Evolutionary conservation across 2,797 vertebrate genomes (phyloP), one percentile per base, ranked within the genome.

Genomic region (Hoplostethus atlanticus): DNA sequence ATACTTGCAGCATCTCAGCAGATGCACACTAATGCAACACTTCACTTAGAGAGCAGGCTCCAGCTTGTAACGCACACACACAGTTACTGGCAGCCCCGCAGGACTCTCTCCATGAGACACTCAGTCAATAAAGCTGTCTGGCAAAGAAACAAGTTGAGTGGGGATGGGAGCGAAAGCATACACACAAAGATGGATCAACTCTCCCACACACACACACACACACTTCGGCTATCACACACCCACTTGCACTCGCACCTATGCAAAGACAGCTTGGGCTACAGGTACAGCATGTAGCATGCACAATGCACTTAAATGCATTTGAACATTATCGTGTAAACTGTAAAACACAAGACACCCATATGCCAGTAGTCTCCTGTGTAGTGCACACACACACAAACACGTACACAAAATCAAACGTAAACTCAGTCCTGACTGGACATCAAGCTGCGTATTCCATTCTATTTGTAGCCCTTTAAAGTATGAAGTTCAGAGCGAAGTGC

Each of bases 401-500:
- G 1, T 6, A 50, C 48, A 59, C 30, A 6, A 42, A 59, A n/a
- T 40, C 50, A 64, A 34, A 54, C 56, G 68, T 9, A 28, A 21
- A 28, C 28, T 3, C 28, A 28, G 28, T 28, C 2, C 1, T 28
- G 2, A 2, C 28, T 59, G 64, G 57, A 28, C 28, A 1, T 2
- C 28, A 31, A 61, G 42, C 64, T 9, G 15, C 48, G 65, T 48
- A 31, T 53, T 34, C 46, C 51, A 38, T 46, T 78, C 59, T 75
- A 68, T 81, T 76, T 70, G 66, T 59, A 68, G 62, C 62, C 38
- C 44, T 73, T 68, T 36, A 66, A 74, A 70, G 64, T 48, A 58
- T n/a, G 4, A 66, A 61, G 70, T 66, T 79, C 77, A 71, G 63
- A 76, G 55, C 42, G 55, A 55, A 44, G 51, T 50, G 6, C 40